Evolutionary conservation across 2,888 invertebrate species (phyloP), one percentile per base, ranked within the genome.

Genomic region (Cosmorhoe ocellata): DNA sequence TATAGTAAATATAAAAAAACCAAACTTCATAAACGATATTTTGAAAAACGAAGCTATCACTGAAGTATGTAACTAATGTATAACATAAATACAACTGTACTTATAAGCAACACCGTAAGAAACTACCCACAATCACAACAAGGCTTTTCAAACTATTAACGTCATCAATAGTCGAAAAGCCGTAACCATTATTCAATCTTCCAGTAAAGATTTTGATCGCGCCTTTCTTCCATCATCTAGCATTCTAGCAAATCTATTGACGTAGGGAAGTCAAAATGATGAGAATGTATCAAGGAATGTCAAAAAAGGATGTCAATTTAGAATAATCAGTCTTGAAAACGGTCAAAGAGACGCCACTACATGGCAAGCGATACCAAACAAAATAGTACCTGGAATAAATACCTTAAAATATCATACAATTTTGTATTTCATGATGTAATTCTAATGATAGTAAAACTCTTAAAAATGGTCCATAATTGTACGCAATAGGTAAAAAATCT

Each of bases 271-370:
- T 62, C 59, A 56, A 59, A 63, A 60, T 49, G 56, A 51, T 58
- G 58, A 62, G 70, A 77, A 75, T 71, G 72, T 64, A 64, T 61
- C 59, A 57, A 72, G 86, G 86, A 88, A 87, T 87, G 87, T 87
- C 71, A 76, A 74, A 77, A 66, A 51, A 73, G 64, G 55, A 69
- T 74, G 75, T 78, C 72, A 87, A 88, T 89, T 90, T 87, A 84
- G 87, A 81, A 81, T 81, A 85, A 84, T 90, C 90, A 90, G 90
- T 90, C 90, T 88, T 90, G 78, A 79, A 79, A 70, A 81, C 81
- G 80, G 80, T 79, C 77, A 77, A 75, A 78, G 61, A 72, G 68
- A 73, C 69, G 74, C 70, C 63, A 68, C 61, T 60, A 51, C 47
- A 60, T 61, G 64, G 57, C 63, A 68, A 65, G 60, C 67, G 58